Percentiles rank a stretch among this genome's conserved stretches.
These are phyloP conservation scores for Brassicogethes aeneus DNA, from an alignment of 2,888 invertebrate genomes.

Conservation along the genomic window DNA sequence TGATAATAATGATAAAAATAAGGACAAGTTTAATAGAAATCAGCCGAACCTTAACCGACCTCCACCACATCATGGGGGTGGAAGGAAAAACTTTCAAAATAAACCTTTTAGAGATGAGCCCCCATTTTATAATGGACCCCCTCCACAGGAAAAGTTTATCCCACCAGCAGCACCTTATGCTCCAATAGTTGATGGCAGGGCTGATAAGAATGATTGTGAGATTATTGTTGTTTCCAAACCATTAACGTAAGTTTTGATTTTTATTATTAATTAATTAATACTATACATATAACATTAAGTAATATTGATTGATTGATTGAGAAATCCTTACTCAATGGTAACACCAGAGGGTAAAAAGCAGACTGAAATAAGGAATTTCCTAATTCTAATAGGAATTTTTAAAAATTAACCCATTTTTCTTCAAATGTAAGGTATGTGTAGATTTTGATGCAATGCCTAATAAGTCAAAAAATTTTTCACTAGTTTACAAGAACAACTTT, in stretches of 20 bases:
- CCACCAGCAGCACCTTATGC: background rate
- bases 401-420: too few species aligned
- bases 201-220: slow-evolving; percentile 79
- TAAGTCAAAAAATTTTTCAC: too few species aligned
- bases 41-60: background rate
- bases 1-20: too few species aligned
- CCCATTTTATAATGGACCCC: background rate
- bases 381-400: too few species aligned
- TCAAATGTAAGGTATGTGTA: too few species aligned
- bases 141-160: background rate
- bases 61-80: background rate
- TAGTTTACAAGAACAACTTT: too few species aligned
- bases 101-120: background rate
- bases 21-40: background rate
- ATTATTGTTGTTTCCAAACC: slow-evolving; percentile 78
- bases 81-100: background rate
- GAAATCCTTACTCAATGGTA: too few species aligned
- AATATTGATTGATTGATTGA: too few species aligned
- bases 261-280: slow-evolving; percentile 4
- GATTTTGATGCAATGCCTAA: too few species aligned
- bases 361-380: too few species aligned
- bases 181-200: slow-evolving; percentile 7
- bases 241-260: slow-evolving; percentile 65
- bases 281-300: too few species aligned
- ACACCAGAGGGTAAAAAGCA: too few species aligned